A percentile compares a stretch with the other conserved stretches of the same genome.
phyloP scores from a whole-genome alignment of 2,888 invertebrate genomes.

The Caenorhabditis drosophilae region DNA sequence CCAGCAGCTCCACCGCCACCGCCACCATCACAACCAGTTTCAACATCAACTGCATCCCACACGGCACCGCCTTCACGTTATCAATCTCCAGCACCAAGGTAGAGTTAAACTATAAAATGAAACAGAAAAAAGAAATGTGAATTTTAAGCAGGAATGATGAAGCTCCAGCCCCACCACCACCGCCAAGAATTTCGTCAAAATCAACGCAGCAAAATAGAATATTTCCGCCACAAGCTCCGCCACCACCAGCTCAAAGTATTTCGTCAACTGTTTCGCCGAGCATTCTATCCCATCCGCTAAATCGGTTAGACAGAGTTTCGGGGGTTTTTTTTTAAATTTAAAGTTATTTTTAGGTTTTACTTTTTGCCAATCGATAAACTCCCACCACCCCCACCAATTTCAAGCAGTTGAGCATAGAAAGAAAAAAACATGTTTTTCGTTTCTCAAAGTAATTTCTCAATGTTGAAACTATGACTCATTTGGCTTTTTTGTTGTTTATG shows the following conservation, averaged over 20 bases:
- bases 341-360: conserved; percentile 40
- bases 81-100: conserved; percentile 4
- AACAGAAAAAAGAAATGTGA: neutral
- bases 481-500: neutral
- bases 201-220: conserved; percentile 4
- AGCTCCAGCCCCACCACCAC: conserved; percentile 45
- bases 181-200: conserved; percentile 42
- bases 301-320: conserved; percentile 4
- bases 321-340: neutral
- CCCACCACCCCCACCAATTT: conserved; percentile 42
- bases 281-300: conserved; percentile 26
- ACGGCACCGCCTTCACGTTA: too few relatives aligned
- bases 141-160: conserved; percentile 16
- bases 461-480: neutral
- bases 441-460: neutral
- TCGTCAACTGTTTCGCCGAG: conserved; percentile 13
- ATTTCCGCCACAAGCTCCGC: conserved; percentile 27
- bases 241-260: conserved; percentile 13
- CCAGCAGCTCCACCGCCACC: conserved; percentile 49
- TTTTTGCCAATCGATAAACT: conserved; percentile 43
- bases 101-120: too few relatives aligned
- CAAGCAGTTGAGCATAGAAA: too few relatives aligned
- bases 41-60: conserved; percentile 17
- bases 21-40: conserved; percentile 17
- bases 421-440: neutral